phyloP scores from a whole-genome alignment of 2,888 invertebrate species.

The Buathra laborator region DNA sequence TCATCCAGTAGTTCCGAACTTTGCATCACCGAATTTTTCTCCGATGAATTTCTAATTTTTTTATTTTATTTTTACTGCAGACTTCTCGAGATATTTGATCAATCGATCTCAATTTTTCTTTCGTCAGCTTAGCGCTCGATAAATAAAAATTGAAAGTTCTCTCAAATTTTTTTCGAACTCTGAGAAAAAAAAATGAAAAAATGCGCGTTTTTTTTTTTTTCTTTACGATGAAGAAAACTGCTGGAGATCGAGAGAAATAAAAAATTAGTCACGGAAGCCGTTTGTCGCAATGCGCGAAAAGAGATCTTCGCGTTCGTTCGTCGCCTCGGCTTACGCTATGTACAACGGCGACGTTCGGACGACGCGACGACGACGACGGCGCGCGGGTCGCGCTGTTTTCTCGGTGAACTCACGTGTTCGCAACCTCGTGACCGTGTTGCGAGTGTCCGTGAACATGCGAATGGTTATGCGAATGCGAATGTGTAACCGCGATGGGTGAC shows the following conservation, averaged over 20 bases:
- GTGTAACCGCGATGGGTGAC: slow-evolving; percentile 79
- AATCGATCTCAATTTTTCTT: too few relatives aligned
- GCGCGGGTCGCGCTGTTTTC: background rate
- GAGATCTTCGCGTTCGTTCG: slow-evolving; percentile 12
- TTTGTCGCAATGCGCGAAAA: background rate
- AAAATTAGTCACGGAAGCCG: background rate
- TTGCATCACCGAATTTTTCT: too few relatives aligned
- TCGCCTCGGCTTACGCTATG: slow-evolving; percentile 19
- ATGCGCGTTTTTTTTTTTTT: too few relatives aligned
- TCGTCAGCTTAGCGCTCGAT: too few relatives aligned
- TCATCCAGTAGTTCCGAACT: too few relatives aligned
- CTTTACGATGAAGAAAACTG: too few relatives aligned
- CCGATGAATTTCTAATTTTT: too few relatives aligned
- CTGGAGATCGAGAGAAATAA: background rate
- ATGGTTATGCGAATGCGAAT: slow-evolving; percentile 78
- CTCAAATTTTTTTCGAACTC: too few relatives aligned
- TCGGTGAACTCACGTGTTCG: slow-evolving; percentile 80
- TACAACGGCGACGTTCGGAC: slow-evolving; percentile 4
- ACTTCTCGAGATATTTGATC: too few relatives aligned
- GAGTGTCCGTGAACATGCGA: slow-evolving; percentile 74
- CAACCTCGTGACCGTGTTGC: slow-evolving; percentile 78
- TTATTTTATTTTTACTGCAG: too few relatives aligned
- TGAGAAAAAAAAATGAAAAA: too few relatives aligned
- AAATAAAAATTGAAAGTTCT: too few relatives aligned
- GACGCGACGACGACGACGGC: background rate